Base-by-base conservation (phyloP, 1,140 invertebrate species). In the Dolichoris vasculosae region DNA sequence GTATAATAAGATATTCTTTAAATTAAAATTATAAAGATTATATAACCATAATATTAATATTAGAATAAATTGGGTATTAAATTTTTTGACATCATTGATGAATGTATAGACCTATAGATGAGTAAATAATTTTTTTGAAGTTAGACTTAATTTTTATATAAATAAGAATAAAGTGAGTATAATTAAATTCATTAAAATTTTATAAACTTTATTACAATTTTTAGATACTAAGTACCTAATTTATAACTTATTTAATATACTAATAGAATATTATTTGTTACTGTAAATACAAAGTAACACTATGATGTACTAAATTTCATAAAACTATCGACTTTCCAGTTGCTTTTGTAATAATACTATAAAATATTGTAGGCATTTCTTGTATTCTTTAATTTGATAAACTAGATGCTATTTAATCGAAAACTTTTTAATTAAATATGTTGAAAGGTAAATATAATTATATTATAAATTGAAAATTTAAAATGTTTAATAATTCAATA, bases 271-370 rank as follows among this genome's bases (percentile, higher is more conserved):
- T 26, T 59, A 59, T 20, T 59, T 26, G 55, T 26, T 59, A 26
- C 23, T 59, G 26, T 48, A 48, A 81, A 73, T 59, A 9, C 13
- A 0, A 82, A 82, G 23, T 79, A 26, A 35, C 15, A 8, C n/a
- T 8, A 43, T 17, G 30, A 64, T 17, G 48, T 23, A 82, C 26
- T 69, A 59, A 75, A 82, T 71, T 69, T 82, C 35, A 48, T 48
- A 23, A 48, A 82, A 59, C 67, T 82, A 75, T 75, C 40, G 81
- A 82, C 75, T 82, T 71, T 73, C 64, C 46, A 15, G 23, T 82
- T 51, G 55, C 35, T 30, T 51, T 32, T 35, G 35, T 46, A 59
- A 59, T 40, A 81, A 71, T 81, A 43, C 69, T 46, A n/a, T 43
- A 43, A 69, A 3, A 67, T 26, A 13, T 46, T 59, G 23, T 43